Conservation (phyloP, 2,113 vertebrate species). For the Oncorhynchus masou region DNA sequence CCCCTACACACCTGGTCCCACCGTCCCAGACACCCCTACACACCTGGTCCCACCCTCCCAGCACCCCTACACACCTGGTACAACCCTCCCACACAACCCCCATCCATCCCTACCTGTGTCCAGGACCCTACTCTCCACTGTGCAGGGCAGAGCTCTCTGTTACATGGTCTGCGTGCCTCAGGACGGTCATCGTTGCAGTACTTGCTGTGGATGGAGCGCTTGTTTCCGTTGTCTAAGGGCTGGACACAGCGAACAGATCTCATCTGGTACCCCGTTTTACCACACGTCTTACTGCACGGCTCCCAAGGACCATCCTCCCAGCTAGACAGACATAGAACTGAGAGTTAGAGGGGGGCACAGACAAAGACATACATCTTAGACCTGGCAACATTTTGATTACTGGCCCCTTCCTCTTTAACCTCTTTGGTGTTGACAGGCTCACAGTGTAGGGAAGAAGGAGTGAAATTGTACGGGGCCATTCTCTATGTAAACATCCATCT, state of each 20-base stretch:
- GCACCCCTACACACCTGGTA: too few relatives aligned
- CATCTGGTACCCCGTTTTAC: conserved; percentile 83
- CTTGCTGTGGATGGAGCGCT: conserved; percentile 88
- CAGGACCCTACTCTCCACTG: conserved; percentile 89
- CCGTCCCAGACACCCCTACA: background rate
- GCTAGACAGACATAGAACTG: conserved; percentile 59
- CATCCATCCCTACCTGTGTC: conserved; percentile 80
- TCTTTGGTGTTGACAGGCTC: too few relatives aligned
- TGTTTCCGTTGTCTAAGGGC: conserved; percentile 81
- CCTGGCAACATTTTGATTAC: too few relatives aligned
- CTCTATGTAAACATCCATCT: background rate
- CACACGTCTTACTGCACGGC: conserved; percentile 90
- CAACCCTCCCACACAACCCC: too few relatives aligned
- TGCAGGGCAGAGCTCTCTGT: conserved; percentile 86
- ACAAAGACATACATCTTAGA: background rate
- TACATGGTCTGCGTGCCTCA: conserved; percentile 86
- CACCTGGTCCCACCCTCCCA: background rate
- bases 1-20: too few relatives aligned
- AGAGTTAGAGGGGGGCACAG: background rate
- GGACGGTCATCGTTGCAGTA: conserved; percentile 90
- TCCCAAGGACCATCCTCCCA: conserved; percentile 95
- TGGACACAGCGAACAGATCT: conserved; percentile 88
- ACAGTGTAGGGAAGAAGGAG: background rate
- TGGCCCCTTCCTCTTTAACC: too few relatives aligned
- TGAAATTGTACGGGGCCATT: background rate